phyloP scores from a whole-genome alignment of 1,140 invertebrate species.

The Calliphora vicina region DNA sequence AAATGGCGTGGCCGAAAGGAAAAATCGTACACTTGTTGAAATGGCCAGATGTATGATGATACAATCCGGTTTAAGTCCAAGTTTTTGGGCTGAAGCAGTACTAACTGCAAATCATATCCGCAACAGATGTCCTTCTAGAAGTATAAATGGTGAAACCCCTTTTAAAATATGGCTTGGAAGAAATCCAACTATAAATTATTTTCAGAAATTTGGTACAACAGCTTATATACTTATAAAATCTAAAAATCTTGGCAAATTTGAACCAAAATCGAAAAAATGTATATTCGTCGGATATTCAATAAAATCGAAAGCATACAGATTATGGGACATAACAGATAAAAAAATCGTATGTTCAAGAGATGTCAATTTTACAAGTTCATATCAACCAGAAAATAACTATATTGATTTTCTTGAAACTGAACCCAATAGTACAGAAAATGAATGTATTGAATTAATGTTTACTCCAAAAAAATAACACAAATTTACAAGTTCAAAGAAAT shows the following conservation, averaged over 20 bases:
- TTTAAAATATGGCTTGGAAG: slow-evolving; percentile 53
- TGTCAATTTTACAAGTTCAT: too few species aligned
- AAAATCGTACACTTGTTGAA: slow-evolving; percentile 48
- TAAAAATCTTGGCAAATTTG: slow-evolving; percentile 34
- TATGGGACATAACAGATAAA: too few species aligned
- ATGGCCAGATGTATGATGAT: slow-evolving; percentile 44
- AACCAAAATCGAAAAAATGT: background rate
- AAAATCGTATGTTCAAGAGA: too few species aligned
- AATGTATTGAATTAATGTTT: too few species aligned
- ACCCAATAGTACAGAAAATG: too few species aligned
- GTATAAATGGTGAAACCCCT: slow-evolving; percentile 45
- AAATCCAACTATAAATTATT: slow-evolving; percentile 52
- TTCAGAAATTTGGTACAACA: slow-evolving; percentile 52
- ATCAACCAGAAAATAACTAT: too few species aligned
- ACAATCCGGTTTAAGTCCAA: slow-evolving; percentile 39
- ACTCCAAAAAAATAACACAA: too few species aligned
- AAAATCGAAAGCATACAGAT: too few species aligned
- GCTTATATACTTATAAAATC: slow-evolving; percentile 42
- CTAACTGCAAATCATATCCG: slow-evolving; percentile 20
- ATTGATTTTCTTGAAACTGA: too few species aligned
- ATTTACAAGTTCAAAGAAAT: too few species aligned
- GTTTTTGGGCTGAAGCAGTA: slow-evolving; percentile 47
- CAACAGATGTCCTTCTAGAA: slow-evolving; percentile 12
- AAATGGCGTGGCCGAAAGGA: slow-evolving; percentile 21
- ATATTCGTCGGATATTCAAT: background rate